Evolutionary conservation across 1,140 invertebrate species (phyloP).

Genomic region (Procambarus clarkii): DNA sequence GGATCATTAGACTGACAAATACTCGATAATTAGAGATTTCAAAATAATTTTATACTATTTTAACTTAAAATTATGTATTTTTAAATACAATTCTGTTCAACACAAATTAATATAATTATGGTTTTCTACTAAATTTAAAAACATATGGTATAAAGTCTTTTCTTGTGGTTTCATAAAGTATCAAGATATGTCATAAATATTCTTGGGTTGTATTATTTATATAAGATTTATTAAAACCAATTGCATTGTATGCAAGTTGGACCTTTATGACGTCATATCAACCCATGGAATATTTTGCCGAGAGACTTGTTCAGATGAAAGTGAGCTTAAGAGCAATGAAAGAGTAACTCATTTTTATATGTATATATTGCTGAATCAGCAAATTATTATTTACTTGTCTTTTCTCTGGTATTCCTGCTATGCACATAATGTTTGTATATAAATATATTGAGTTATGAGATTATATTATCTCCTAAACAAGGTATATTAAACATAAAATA

Average conservation of each 20-base stretch:
- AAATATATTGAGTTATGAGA: not conserved
- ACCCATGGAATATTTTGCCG: not conserved
- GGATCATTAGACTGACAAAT: not conserved
- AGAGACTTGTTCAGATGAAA: not conserved
- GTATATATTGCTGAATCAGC: not conserved
- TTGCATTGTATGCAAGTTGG: not conserved
- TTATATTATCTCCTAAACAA: not conserved
- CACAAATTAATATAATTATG: not conserved
- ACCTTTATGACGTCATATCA: not conserved
- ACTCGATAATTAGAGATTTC: not conserved
- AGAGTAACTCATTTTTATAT: not conserved
- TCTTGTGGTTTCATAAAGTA: not conserved
- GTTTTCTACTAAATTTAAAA: not conserved
- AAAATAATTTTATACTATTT: not conserved
- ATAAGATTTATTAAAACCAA: not conserved
- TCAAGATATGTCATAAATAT: not conserved
- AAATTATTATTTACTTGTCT: not conserved
- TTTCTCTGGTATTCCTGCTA: not conserved
- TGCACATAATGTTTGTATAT: not conserved
- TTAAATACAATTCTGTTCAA: not conserved
- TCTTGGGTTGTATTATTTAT: not conserved
- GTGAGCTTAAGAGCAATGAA: not conserved
- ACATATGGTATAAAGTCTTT: not conserved
- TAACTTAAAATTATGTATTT: not conserved
- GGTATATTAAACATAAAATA: not conserved